Conservation (phyloP, 1,140 invertebrate genomes). For the Metaphire vulgaris region DNA sequence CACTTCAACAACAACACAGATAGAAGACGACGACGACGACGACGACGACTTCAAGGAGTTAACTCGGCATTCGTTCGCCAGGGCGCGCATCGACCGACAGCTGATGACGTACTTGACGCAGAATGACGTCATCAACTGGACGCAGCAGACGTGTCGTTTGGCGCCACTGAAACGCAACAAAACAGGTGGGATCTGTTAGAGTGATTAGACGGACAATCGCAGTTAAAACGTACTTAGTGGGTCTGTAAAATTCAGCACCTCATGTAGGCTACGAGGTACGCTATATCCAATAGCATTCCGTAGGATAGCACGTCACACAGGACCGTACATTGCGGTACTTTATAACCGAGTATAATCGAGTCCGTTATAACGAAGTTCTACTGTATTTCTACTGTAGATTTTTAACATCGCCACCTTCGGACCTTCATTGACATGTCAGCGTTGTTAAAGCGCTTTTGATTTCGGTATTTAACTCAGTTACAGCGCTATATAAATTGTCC, state of each 20-base stretch:
- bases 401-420: too few species aligned
- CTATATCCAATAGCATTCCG: background rate
- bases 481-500: background rate
- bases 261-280: too few species aligned
- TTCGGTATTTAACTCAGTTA: background rate
- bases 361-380: too few species aligned
- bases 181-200: background rate
- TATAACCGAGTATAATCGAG: background rate
- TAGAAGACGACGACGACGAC: background rate
- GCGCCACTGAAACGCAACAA: background rate
- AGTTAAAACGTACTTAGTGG: background rate
- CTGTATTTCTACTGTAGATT: too few species aligned
- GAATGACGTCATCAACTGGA: background rate
- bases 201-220: background rate
- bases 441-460: too few species aligned
- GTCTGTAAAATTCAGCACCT: too few species aligned
- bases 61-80: too few species aligned
- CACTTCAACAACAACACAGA: background rate
- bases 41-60: background rate
- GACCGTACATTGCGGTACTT: background rate
- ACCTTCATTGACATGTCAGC: too few species aligned
- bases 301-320: background rate
- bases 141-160: background rate
- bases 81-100: background rate
- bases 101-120: background rate